These are phyloP conservation scores for Chiloscyllium plagiosum DNA, from an alignment of 2,113 vertebrate genomes.

Conservation along the genomic window DNA sequence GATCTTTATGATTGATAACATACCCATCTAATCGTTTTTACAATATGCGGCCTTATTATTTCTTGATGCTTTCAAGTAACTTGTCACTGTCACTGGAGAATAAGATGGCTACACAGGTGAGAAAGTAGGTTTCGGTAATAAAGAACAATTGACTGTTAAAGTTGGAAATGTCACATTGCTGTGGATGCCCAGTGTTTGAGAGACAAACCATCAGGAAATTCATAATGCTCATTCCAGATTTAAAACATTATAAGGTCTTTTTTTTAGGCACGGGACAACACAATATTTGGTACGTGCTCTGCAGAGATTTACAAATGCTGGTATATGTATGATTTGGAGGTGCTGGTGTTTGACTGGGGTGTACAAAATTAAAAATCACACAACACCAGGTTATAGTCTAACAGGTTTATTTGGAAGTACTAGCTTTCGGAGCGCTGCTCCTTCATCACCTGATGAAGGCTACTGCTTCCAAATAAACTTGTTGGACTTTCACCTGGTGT, in stretches of 20 bases:
- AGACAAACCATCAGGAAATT: background rate
- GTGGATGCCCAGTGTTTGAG: background rate
- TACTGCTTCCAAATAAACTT: no score
- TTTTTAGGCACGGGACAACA: background rate
- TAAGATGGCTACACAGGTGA: background rate
- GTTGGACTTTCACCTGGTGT: no score
- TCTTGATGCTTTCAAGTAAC: background rate
- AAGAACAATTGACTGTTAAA: background rate
- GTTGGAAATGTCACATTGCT: background rate
- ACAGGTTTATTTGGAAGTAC: no score
- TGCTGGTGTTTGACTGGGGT: no score
- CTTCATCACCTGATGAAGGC: no score
- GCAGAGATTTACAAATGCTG: background rate
- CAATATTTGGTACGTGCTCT: background rate
- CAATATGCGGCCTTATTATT: slow-evolving; percentile 11
- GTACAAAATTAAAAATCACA: no score
- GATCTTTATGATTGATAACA: slow-evolving; percentile 14
- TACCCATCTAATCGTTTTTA: background rate
- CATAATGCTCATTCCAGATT: background rate
- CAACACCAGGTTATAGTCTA: no score
- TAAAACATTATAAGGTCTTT: background rate
- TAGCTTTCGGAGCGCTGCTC: no score
- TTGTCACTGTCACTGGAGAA: background rate
- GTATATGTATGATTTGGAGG: background rate
- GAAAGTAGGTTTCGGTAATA: background rate